These are phyloP conservation scores for Diachasma alloeum DNA, from an alignment of 1,140 invertebrate genomes.

Conservation along the genomic window DNA sequence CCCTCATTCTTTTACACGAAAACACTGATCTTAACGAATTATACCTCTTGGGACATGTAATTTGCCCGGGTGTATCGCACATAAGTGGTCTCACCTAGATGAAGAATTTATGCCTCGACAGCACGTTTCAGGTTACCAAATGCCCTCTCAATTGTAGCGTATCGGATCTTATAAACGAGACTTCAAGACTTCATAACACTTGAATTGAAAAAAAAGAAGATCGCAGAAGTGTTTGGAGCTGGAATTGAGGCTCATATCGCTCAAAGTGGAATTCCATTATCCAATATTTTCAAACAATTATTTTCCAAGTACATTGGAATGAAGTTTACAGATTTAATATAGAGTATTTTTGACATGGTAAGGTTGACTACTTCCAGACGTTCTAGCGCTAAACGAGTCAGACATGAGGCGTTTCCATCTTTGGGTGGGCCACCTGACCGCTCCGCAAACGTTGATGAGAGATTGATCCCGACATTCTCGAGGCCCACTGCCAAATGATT, in stretches of 20 bases:
- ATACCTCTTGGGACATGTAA: conserved; percentile 52
- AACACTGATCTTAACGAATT: conserved; percentile 41
- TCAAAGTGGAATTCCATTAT: too few relatives aligned
- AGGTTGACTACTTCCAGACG: conserved; percentile 13
- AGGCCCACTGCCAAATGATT: not conserved
- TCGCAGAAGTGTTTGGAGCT: not conserved
- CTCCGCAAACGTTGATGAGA: not conserved
- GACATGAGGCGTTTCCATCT: conserved; percentile 16
- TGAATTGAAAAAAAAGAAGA: conserved; percentile 30
- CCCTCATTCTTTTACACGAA: not conserved
- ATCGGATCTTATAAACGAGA: conserved; percentile 28
- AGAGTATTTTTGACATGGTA: not conserved
- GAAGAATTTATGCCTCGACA: conserved; percentile 58
- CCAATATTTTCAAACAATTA: too few relatives aligned
- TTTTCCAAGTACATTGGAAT: not conserved
- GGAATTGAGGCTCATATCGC: too few relatives aligned
- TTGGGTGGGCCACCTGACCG: not conserved
- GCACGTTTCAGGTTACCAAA: conserved; percentile 49
- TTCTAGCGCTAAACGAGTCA: not conserved
- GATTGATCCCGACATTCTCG: not conserved
- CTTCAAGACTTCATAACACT: conserved; percentile 29
- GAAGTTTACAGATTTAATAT: conserved; percentile 1
- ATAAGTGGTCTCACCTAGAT: conserved; percentile 58
- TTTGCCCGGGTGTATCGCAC: conserved; percentile 42
- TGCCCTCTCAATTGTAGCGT: conserved; percentile 39